Evolutionary conservation across 2,113 vertebrate genomes (phyloP).

Genomic region (Anolis sagrei): DNA sequence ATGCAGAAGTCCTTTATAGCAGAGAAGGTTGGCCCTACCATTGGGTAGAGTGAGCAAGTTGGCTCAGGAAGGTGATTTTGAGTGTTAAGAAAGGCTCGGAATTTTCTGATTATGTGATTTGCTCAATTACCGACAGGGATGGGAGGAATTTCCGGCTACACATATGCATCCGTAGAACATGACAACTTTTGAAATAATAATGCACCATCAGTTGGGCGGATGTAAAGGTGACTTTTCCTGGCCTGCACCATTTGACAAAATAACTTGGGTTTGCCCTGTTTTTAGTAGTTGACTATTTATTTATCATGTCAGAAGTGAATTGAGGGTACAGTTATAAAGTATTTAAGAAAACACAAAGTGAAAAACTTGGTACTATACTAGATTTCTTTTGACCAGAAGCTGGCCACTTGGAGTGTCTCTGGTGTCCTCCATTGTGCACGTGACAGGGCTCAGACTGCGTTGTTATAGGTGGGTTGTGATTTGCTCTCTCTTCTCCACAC

Average conservation of each 20-base stretch:
- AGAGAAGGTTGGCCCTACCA: not conserved
- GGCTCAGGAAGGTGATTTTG: not conserved
- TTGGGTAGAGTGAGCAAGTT: not conserved
- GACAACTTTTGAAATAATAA: not conserved
- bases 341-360: too few relatives aligned
- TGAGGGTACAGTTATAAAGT: too few relatives aligned
- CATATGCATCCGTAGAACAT: not conserved
- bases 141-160: not conserved
- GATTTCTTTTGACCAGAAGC: too few relatives aligned
- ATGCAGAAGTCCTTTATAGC: not conserved
- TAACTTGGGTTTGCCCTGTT: not conserved
- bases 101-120: not conserved
- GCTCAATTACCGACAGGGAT: not conserved
- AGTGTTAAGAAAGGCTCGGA: too few relatives aligned
- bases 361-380: too few relatives aligned
- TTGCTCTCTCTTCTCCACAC: too few relatives aligned
- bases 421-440: too few relatives aligned
- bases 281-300: not conserved
- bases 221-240: not conserved
- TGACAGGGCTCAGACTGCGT: too few relatives aligned
- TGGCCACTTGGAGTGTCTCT: too few relatives aligned
- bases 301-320: too few relatives aligned
- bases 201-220: not conserved
- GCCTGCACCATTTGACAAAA: not conserved
- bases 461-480: too few relatives aligned